A percentile compares a stretch with the other conserved stretches of the same genome.
Evolutionary conservation across 1,140 invertebrate genomes (phyloP).

Genomic region (Aporrectodea caliginosa): DNA sequence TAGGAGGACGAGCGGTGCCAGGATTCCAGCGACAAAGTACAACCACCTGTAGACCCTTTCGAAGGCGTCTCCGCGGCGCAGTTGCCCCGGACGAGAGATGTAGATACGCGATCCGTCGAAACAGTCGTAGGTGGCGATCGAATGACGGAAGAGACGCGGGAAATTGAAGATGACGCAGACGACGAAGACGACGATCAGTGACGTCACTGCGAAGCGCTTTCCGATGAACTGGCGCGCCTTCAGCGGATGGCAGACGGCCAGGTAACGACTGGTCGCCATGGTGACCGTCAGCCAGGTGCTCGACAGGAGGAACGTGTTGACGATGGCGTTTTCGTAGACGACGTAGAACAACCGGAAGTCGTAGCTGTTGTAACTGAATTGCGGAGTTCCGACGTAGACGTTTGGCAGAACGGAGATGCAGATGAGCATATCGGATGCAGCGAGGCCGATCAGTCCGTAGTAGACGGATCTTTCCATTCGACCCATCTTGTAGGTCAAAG

Average conservation of each 20-base stretch:
- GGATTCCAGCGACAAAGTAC: slow-evolving; percentile 13
- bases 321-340: slow-evolving; percentile 13
- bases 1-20: slow-evolving; percentile 11
- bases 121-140: not conserved
- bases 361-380: not conserved
- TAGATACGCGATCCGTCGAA: not conserved
- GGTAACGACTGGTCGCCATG: slow-evolving; percentile 14
- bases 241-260: slow-evolving; percentile 15
- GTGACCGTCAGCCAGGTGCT: slow-evolving; percentile 23
- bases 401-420: slow-evolving; percentile 25
- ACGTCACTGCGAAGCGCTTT: not conserved
- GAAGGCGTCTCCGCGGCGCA: not conserved
- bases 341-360: slow-evolving; percentile 5
- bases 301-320: slow-evolving; percentile 20
- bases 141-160: not conserved
- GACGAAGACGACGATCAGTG: slow-evolving; percentile 6
- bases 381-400: slow-evolving; percentile 10
- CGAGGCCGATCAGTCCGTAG: slow-evolving; percentile 26
- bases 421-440: slow-evolving; percentile 27
- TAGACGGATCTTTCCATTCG: slow-evolving; percentile 25
- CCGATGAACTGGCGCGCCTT: slow-evolving; percentile 17
- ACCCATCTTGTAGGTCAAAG: slow-evolving; percentile 4
- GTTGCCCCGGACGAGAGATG: not conserved
- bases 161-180: not conserved
- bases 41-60: not conserved